Percentiles rank a stretch among this genome's conserved stretches.
phyloP scores from a whole-genome alignment of 1,140 invertebrate species.

The Heterodera carotae region DNA sequence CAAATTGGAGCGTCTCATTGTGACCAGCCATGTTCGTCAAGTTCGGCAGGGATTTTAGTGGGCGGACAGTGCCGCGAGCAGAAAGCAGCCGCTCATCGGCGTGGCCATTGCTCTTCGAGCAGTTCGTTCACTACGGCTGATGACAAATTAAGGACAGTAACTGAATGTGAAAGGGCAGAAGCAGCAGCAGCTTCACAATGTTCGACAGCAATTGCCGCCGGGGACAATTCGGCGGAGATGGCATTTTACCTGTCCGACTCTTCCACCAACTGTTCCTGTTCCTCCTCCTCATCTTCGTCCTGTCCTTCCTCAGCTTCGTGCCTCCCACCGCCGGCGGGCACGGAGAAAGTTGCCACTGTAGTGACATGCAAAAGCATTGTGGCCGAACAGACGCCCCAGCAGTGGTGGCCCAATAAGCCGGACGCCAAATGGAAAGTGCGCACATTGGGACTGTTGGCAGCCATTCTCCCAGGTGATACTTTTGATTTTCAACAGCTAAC shows the following conservation, averaged over 20 bases:
- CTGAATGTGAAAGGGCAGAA: background rate
- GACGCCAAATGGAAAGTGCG: slow-evolving; percentile 31
- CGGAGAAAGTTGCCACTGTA: background rate
- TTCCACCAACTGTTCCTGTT: slow-evolving; percentile 14
- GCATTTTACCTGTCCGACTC: slow-evolving; percentile 18
- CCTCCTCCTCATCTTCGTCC: background rate
- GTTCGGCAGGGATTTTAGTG: background rate
- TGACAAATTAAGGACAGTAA: background rate
- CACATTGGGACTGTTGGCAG: slow-evolving; percentile 21
- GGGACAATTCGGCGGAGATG: background rate
- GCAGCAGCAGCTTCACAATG: background rate
- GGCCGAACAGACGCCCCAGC: slow-evolving; percentile 5
- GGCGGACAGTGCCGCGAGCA: background rate
- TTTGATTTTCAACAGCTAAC: background rate
- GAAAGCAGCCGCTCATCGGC: background rate
- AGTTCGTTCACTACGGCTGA: background rate
- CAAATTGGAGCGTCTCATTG: background rate
- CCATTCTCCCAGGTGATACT: slow-evolving; percentile 23
- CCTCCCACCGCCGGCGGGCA: too few relatives aligned
- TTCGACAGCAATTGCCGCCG: background rate
- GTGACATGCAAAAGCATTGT: background rate
- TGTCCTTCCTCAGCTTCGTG: background rate
- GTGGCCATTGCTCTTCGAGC: background rate
- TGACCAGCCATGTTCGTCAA: background rate
- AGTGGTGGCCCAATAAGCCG: slow-evolving; percentile 1